Evolutionary conservation across 2,113 vertebrate genomes (phyloP).

Genomic region (Muscicapa adusta): DNA sequence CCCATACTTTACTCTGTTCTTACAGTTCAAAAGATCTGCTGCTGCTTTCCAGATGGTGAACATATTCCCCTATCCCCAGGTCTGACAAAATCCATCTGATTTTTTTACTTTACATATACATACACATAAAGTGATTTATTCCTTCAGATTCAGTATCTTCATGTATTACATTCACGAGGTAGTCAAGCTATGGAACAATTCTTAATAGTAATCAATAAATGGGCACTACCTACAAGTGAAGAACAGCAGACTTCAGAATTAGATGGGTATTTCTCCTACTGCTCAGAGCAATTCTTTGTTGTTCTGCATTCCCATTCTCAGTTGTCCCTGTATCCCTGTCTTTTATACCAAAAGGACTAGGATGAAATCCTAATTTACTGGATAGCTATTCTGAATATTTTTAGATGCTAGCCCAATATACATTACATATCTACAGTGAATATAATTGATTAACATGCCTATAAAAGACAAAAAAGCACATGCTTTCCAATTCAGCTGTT

Average conservation of each 20-base stretch:
- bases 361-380: not conserved
- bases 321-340: not conserved
- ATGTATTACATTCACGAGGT: not conserved
- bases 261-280: not conserved
- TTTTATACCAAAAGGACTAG: not conserved
- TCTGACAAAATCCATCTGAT: not conserved
- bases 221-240: not conserved
- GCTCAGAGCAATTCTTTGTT: not conserved
- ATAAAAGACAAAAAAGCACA: not conserved
- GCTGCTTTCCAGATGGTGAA: not conserved
- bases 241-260: not conserved
- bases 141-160: not conserved
- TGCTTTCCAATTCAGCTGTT: not conserved
- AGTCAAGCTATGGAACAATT: not conserved
- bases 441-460: not conserved
- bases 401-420: not conserved
- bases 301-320: not conserved
- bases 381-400: not conserved
- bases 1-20: not conserved
- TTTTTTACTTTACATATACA: not conserved
- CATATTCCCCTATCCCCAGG: not conserved
- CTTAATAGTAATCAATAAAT: not conserved
- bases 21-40: not conserved
- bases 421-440: not conserved
- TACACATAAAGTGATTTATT: not conserved